Conservation (phyloP, 2,888 invertebrate species). For the Drosophila prolongata region DNA sequence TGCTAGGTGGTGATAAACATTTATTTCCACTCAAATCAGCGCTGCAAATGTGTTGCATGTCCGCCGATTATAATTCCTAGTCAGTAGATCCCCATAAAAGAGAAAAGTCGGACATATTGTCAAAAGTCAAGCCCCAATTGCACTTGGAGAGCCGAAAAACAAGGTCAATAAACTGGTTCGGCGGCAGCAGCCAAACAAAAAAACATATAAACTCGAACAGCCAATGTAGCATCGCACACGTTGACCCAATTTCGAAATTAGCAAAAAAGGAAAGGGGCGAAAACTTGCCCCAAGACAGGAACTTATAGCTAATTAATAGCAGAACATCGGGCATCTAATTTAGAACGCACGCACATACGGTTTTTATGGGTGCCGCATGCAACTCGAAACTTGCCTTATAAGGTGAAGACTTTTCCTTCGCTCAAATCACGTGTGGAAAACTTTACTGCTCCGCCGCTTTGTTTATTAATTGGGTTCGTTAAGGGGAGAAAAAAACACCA, state of each 20-base stretch:
- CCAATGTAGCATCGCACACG: constrained; percentile 54
- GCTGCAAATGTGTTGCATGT: constrained; percentile 44
- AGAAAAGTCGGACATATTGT: constrained; percentile 66
- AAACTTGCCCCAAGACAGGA: constrained; percentile 43
- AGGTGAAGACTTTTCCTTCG: constrained; percentile 62
- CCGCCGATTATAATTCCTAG: constrained; percentile 46
- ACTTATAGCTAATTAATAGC: constrained; percentile 8
- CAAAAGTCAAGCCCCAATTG: constrained; percentile 67
- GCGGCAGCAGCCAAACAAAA: constrained; percentile 40
- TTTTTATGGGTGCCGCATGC: constrained; percentile 16
- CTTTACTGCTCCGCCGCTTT: constrained; percentile 11
- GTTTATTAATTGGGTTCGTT: constrained; percentile 24
- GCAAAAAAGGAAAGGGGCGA: constrained; percentile 45
- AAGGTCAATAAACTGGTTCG: constrained; percentile 78
- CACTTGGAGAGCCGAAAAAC: constrained; percentile 68
- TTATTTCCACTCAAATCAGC: constrained; percentile 9
- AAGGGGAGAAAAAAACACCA: constrained; percentile 3
- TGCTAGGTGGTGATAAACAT: constrained; percentile 45
- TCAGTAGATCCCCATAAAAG: constrained; percentile 41
- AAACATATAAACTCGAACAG: constrained; percentile 24
- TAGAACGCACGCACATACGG: constrained; percentile 12
- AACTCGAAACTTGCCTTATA: constrained; percentile 68
- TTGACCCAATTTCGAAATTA: constrained; percentile 69
- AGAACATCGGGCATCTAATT: constrained; percentile 9
- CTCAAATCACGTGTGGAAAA: constrained; percentile 20